Evolutionary conservation across 1,140 invertebrate genomes (phyloP).

Genomic region (Zaprionus camerounensis): DNA sequence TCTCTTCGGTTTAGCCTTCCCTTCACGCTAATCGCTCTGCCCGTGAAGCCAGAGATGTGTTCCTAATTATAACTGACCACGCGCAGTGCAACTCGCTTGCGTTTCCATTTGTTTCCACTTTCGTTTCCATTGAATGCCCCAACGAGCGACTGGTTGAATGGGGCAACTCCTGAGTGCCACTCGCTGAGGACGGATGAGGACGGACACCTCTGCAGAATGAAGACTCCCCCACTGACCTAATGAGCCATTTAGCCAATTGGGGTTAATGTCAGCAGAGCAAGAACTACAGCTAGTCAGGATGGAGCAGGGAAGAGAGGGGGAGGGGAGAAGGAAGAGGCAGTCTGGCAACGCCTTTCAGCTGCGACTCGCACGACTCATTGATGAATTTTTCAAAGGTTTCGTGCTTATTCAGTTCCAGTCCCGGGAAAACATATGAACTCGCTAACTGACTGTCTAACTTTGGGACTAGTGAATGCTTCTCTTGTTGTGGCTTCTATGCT

Average conservation of each 20-base stretch:
- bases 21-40: slow-evolving; percentile 55
- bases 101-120: slow-evolving; percentile 38
- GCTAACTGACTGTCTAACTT: slow-evolving; percentile 53
- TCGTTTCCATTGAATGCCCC: slow-evolving; percentile 39
- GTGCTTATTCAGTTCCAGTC: slow-evolving; percentile 41
- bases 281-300: neutral
- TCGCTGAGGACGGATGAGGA: slow-evolving; percentile 21
- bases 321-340: neutral
- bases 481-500: slow-evolving; percentile 41
- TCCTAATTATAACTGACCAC: slow-evolving; percentile 80
- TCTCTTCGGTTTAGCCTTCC: slow-evolving; percentile 8
- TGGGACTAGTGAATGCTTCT: slow-evolving; percentile 24
- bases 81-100: slow-evolving; percentile 70
- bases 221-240: slow-evolving; percentile 70
- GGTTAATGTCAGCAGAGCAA: slow-evolving; percentile 63
- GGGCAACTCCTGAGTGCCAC: slow-evolving; percentile 28
- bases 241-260: slow-evolving; percentile 76
- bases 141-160: slow-evolving; percentile 41
- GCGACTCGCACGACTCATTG: slow-evolving; percentile 48
- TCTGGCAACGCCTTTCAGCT: slow-evolving; percentile 34
- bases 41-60: slow-evolving; percentile 62
- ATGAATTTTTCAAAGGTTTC: slow-evolving; percentile 76
- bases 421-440: slow-evolving; percentile 63
- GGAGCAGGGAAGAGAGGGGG: neutral
- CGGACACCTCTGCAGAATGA: neutral